phyloP scores from a whole-genome alignment of 2,888 invertebrate species.

The Alloscopus bannaensis region DNA sequence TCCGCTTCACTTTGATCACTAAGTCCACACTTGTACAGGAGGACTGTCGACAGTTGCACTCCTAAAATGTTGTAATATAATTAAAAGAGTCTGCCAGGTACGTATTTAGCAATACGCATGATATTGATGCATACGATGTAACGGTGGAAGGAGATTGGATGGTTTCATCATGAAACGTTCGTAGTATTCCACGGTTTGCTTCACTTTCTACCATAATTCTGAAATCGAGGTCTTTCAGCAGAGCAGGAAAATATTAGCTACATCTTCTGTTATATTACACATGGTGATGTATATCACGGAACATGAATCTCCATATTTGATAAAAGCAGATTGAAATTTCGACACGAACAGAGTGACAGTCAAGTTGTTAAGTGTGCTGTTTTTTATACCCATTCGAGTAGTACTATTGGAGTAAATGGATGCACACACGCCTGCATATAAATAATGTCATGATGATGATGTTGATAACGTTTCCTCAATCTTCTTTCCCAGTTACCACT shows the following conservation, averaged over 20 bases:
- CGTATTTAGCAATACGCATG: neutral
- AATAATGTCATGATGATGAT: constrained; percentile 31
- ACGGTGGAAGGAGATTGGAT: neutral
- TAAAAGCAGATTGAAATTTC: neutral
- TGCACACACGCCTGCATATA: constrained; percentile 18
- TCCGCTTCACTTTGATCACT: constrained; percentile 41
- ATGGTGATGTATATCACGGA: neutral
- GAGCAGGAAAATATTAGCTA: no score
- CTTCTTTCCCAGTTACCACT: neutral
- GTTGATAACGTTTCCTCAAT: constrained; percentile 41
- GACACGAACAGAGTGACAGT: constrained; percentile 12
- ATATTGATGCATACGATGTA: neutral
- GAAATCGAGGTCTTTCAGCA: neutral
- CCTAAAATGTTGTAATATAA: neutral
- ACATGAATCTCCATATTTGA: constrained; percentile 13
- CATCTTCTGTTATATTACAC: no score
- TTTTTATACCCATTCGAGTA: constrained; percentile 1
- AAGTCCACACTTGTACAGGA: neutral
- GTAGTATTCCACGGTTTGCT: no score
- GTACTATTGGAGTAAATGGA: no score
- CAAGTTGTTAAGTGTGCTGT: neutral
- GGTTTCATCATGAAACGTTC: no score
- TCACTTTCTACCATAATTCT: no score
- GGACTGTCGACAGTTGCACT: neutral
- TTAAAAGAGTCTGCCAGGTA: neutral